phyloP scores from a whole-genome alignment of 2,888 invertebrate genomes.

The Agrotis segetum region DNA sequence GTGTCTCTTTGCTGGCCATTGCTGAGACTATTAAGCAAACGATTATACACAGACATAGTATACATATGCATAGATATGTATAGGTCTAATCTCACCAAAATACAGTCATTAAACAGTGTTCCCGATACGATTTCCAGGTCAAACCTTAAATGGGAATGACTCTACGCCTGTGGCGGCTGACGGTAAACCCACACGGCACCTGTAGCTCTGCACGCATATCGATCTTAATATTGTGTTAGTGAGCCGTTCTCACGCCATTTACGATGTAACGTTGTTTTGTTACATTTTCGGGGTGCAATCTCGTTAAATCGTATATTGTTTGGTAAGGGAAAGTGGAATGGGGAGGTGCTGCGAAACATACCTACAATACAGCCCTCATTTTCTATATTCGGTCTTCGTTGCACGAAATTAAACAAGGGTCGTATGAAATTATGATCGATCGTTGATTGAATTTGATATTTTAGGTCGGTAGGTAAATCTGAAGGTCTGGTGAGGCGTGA shows the following conservation, averaged over 20 bases:
- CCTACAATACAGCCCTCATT: neutral
- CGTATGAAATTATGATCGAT: neutral
- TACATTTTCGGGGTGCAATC: constrained; percentile 9
- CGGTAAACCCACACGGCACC: constrained; percentile 43
- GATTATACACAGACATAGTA: too few species aligned
- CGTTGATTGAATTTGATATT: constrained; percentile 6
- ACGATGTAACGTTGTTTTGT: constrained; percentile 14
- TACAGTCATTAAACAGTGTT: constrained; percentile 43
- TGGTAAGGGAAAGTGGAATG: neutral
- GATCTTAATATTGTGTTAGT: constrained; percentile 57
- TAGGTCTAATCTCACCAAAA: constrained; percentile 1
- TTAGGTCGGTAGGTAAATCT: neutral
- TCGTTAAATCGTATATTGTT: constrained; percentile 31
- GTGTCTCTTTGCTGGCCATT: too few species aligned
- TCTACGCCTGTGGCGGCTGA: neutral
- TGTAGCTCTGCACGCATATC: constrained; percentile 63
- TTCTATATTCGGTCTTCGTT: neutral
- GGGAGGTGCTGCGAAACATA: too few species aligned
- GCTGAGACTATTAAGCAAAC: too few species aligned
- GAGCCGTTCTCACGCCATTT: constrained; percentile 51
- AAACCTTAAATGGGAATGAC: constrained; percentile 30
- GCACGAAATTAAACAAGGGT: neutral
- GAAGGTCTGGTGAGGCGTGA: neutral
- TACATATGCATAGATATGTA: too few species aligned
- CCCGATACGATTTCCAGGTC: constrained; percentile 38